phyloP scores from a whole-genome alignment of 2,888 invertebrate genomes.

The Pecten maximus region DNA sequence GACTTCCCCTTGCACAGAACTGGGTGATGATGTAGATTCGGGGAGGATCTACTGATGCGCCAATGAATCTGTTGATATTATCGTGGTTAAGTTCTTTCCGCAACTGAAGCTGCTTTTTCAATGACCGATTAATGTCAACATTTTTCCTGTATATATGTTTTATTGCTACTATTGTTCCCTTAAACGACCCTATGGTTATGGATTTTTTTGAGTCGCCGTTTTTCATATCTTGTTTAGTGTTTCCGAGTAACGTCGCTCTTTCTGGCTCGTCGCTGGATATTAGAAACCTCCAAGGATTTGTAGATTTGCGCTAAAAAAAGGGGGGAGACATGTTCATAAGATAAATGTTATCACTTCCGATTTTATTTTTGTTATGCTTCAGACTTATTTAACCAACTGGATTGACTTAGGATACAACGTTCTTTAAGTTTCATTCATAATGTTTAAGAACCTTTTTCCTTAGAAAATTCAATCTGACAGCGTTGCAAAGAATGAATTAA shows the following conservation, averaged over 20 bases:
- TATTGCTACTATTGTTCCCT: constrained; percentile 88
- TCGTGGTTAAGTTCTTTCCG: constrained; percentile 81
- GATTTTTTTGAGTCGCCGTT: constrained; percentile 35
- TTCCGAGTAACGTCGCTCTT: constrained; percentile 51
- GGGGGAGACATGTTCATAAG: neutral
- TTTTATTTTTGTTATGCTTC: no score
- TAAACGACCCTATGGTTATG: constrained; percentile 76
- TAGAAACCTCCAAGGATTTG: constrained; percentile 45
- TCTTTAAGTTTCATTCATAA: no score
- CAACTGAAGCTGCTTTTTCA: constrained; percentile 80
- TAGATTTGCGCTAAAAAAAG: constrained; percentile 45
- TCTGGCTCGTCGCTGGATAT: constrained; percentile 53
- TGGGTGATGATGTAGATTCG: constrained; percentile 79
- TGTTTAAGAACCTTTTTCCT: no score
- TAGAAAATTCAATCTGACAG: no score
- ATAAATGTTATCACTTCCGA: neutral
- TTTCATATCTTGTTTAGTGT: constrained; percentile 45
- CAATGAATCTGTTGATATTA: constrained; percentile 81
- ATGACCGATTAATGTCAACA: constrained; percentile 76
- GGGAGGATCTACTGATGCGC: constrained; percentile 80
- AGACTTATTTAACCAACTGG: no score
- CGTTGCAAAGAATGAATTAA: no score
- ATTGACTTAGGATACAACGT: no score
- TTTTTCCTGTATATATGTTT: constrained; percentile 86
- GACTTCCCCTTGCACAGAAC: constrained; percentile 79